phyloP scores from a whole-genome alignment of 2,888 invertebrate genomes.

The Lycophotia porphyrea region DNA sequence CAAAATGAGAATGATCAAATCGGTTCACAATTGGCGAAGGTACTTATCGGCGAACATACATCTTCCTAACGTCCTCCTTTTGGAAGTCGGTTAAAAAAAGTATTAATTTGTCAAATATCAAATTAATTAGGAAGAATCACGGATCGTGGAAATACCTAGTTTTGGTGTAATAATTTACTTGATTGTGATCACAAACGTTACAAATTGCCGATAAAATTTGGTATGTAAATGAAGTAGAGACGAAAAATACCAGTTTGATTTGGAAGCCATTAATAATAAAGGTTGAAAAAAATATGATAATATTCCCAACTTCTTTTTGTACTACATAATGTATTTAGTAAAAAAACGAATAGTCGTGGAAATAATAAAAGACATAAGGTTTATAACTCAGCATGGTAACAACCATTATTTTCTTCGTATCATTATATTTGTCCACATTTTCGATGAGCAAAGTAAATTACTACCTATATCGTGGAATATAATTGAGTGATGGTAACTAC shows the following conservation, averaged over 20 bases:
- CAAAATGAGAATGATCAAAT: too few relatives aligned
- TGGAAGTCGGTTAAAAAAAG: neutral
- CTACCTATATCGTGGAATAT: neutral
- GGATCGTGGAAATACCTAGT: neutral
- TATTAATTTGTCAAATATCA: slow-evolving; percentile 4
- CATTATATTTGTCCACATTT: neutral
- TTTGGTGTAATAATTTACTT: slow-evolving; percentile 27
- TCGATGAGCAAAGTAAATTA: neutral
- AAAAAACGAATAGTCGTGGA: neutral
- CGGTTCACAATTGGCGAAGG: too few relatives aligned
- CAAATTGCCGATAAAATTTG: slow-evolving; percentile 30
- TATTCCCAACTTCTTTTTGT: slow-evolving; percentile 8
- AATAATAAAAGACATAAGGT: neutral
- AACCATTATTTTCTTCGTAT: neutral
- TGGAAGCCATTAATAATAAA: slow-evolving; percentile 18
- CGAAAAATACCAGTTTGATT: slow-evolving; percentile 11
- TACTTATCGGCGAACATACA: too few relatives aligned
- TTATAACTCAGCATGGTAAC: neutral
- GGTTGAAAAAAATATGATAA: neutral
- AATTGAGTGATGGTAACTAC: neutral
- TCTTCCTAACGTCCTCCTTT: too few relatives aligned
- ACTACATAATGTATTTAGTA: neutral
- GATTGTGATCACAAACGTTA: slow-evolving; percentile 34
- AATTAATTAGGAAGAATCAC: neutral
- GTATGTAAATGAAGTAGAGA: slow-evolving; percentile 21